Evolutionary conservation across 1,140 invertebrate species (phyloP).

Genomic region (Octopus sinensis): DNA sequence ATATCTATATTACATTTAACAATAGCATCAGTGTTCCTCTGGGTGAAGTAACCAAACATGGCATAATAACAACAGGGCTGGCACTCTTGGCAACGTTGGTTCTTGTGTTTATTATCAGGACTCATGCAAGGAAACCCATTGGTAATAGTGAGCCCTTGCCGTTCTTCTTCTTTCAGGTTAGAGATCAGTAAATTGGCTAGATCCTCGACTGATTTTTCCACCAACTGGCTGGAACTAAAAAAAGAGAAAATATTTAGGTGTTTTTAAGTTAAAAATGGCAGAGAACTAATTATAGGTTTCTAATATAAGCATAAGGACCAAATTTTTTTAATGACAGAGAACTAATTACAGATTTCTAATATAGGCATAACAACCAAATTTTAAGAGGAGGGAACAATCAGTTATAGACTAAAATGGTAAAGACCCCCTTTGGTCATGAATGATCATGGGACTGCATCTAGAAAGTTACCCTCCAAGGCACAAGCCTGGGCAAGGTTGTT

Average conservation of each 20-base stretch:
- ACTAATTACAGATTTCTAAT: too few relatives aligned
- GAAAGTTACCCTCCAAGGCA: too few relatives aligned
- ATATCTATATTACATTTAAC: slow-evolving; percentile 52
- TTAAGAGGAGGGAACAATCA: too few relatives aligned
- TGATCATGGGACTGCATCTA: too few relatives aligned
- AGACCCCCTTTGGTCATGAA: too few relatives aligned
- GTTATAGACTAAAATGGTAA: too few relatives aligned
- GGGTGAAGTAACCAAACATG: slow-evolving; percentile 54
- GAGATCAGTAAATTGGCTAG: slow-evolving; percentile 72
- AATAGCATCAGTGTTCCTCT: slow-evolving; percentile 57
- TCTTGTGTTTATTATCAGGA: slow-evolving; percentile 50
- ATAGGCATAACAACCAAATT: too few relatives aligned
- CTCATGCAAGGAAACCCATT: slow-evolving; percentile 43
- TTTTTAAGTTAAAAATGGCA: too few relatives aligned
- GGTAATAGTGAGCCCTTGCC: slow-evolving; percentile 37
- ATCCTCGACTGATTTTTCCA: slow-evolving; percentile 88
- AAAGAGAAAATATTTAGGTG: slow-evolving; percentile 15
- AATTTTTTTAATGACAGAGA: too few relatives aligned
- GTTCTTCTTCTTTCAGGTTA: slow-evolving; percentile 39
- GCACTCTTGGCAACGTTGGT: slow-evolving; percentile 54
- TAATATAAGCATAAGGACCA: too few relatives aligned
- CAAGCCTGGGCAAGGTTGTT: too few relatives aligned
- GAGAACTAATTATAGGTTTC: too few relatives aligned
- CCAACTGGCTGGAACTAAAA: slow-evolving; percentile 75
- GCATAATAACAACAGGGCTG: slow-evolving; percentile 53